Conservation (phyloP, 2,888 invertebrate species). For the Erynnis tages region DNA sequence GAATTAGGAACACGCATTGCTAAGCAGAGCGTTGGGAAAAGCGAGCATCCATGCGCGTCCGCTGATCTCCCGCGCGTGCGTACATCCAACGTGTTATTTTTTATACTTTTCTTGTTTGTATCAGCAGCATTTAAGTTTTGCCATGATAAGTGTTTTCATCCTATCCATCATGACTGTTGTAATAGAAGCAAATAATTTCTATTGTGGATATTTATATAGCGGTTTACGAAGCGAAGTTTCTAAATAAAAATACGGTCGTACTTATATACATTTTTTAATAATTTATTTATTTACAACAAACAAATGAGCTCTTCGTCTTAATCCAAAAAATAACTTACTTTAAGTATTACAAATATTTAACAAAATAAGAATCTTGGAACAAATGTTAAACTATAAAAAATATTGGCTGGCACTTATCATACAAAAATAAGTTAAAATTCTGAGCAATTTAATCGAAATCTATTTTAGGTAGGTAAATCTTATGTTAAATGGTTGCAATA, state of each 20-base stretch:
- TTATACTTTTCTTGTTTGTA: not conserved
- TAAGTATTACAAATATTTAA: not conserved
- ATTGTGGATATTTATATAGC: no score
- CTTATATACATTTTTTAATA: not conserved
- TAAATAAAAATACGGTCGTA: not conserved
- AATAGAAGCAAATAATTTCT: no score
- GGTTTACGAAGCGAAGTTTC: no score
- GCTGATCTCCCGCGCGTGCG: conserved; percentile 45
- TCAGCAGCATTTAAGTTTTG: not conserved
- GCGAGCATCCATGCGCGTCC: conserved; percentile 64
- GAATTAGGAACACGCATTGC: conserved; percentile 46
- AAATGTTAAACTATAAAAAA: no score
- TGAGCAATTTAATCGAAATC: not conserved
- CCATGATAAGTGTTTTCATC: no score
- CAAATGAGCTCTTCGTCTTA: conserved; percentile 1
- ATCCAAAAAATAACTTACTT: not conserved
- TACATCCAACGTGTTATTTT: not conserved
- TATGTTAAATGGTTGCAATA: not conserved
- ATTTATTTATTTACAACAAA: conserved; percentile 24
- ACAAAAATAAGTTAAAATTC: not conserved
- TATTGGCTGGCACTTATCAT: conserved; percentile 15
- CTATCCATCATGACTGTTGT: no score
- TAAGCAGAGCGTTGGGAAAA: conserved; percentile 68
- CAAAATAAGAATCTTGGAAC: not conserved
- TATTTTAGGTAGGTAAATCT: not conserved